Base-by-base conservation (phyloP, 2,113 vertebrate species). In the Zosterops lateralis region DNA sequence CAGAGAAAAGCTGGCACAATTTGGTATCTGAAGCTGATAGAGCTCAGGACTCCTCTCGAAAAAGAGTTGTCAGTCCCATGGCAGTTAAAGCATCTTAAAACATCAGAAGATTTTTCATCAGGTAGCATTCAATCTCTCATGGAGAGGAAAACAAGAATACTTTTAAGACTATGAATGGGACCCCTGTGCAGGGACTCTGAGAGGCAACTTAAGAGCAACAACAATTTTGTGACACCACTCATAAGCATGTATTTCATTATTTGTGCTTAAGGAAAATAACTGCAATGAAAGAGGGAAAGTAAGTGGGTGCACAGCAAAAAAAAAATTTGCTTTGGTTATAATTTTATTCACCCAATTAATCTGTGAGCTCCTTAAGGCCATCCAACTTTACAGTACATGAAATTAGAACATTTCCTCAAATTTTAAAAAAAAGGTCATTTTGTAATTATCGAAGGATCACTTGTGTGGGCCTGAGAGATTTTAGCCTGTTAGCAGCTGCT, bases 161-260 rank as follows among this genome's bases (percentile, higher is more conserved):
- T 48, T 62, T 7, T 24, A 83, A 26, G 16, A 56, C 7, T 47
- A 86, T 9, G 29, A 91, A 45, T 24, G 17, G 29, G 48, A 86
- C 28, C 45, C 32, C 34, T 16, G 29, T 0, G 0, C 48, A 77
- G 54, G 17, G 40, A 65, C 29, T 48, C 36, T 2, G 0, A 84
- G 48, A 89, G 22, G 54, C 64, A 87, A 72, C 40, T 36, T 54
- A 54, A 60, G 44, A 70, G 34, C 38, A 86, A 45, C 31, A 79
- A 64, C 38, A 26, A 64, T 58, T 67, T 60, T 72, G 57, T 47
- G 82, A 38, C 50, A 73, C 38, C 8, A 13, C 17, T 60, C 54
- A n/a, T 4, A 67, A 32, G 62, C 16, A 11, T 31, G 7, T 8
- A 60, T 58, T 80, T 86, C 29, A 65, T 22, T 22, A 32, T 14